Percentiles rank a stretch among this genome's conserved stretches.
phyloP scores from a whole-genome alignment of 2,797 vertebrate species.

The Acanthiza pusilla region DNA sequence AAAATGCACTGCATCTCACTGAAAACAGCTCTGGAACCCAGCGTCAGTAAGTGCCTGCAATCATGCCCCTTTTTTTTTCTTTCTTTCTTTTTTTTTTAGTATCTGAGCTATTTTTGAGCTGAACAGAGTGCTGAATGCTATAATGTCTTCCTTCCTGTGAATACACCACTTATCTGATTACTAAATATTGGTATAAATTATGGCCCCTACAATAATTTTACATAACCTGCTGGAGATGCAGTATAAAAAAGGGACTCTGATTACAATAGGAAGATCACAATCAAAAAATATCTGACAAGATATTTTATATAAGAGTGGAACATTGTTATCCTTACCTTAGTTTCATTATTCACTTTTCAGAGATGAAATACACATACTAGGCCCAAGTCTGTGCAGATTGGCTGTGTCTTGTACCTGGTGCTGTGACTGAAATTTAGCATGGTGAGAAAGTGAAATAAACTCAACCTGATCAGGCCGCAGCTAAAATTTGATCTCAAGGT shows the following conservation, averaged over 20 bases:
- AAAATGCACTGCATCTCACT: background rate
- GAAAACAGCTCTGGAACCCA: background rate
- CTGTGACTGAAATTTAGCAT: background rate
- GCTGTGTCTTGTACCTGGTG: background rate
- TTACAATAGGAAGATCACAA: background rate
- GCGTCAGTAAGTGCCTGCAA: background rate
- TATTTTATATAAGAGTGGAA: background rate
- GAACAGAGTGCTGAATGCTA: background rate
- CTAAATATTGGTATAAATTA: conserved; percentile 33
- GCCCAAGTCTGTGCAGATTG: background rate
- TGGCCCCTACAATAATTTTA: background rate
- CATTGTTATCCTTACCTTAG: background rate
- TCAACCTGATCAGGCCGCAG: background rate
- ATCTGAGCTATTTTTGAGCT: conserved; percentile 43
- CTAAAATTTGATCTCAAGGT: background rate
- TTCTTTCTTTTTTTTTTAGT: background rate
- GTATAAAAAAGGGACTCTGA: background rate
- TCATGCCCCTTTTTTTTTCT: background rate
- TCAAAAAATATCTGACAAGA: background rate
- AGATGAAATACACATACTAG: background rate
- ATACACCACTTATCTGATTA: conserved; percentile 52
- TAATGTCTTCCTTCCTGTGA: conserved; percentile 38
- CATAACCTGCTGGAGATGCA: background rate
- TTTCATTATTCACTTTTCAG: background rate
- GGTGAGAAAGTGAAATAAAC: background rate